These are phyloP conservation scores for Eciton burchellii DNA, from an alignment of 1,140 invertebrate genomes.

Conservation along the genomic window DNA sequence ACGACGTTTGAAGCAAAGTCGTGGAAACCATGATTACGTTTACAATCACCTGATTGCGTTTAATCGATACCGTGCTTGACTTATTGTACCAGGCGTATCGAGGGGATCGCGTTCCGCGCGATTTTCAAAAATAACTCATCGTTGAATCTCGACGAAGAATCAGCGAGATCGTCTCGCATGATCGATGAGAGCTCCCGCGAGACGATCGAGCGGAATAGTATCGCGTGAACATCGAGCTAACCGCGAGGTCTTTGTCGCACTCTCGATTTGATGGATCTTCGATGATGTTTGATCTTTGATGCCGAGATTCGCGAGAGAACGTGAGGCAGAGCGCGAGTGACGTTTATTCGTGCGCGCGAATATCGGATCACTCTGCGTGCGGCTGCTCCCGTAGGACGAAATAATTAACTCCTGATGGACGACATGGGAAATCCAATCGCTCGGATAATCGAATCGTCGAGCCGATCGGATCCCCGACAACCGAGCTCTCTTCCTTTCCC, in stretches of 20 bases:
- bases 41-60: not conserved
- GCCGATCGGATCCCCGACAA: slow-evolving; percentile 49
- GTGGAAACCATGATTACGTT: not conserved
- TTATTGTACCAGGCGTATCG: not conserved
- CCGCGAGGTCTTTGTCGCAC: not conserved
- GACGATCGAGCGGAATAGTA: slow-evolving; percentile 8
- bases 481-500: slow-evolving; percentile 21
- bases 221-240: slow-evolving; percentile 19
- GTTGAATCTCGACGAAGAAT: slow-evolving; percentile 37
- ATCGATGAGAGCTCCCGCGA: slow-evolving; percentile 35
- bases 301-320: not conserved
- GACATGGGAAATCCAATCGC: slow-evolving; percentile 63
- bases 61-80: slow-evolving; percentile 40
- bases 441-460: slow-evolving; percentile 65
- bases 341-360: not conserved
- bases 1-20: slow-evolving; percentile 1
- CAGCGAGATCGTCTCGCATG: slow-evolving; percentile 40
- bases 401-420: slow-evolving; percentile 64
- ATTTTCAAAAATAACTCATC: slow-evolving; percentile 31
- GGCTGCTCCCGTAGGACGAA: slow-evolving; percentile 37
- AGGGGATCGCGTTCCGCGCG: slow-evolving; percentile 2
- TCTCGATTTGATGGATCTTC: slow-evolving; percentile 23
- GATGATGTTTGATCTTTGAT: not conserved
- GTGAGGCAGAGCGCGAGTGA: not conserved
- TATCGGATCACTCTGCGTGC: slow-evolving; percentile 8